Evolutionary conservation across 2,888 invertebrate species (phyloP).

Genomic region (Entomobrya multifasciata): DNA sequence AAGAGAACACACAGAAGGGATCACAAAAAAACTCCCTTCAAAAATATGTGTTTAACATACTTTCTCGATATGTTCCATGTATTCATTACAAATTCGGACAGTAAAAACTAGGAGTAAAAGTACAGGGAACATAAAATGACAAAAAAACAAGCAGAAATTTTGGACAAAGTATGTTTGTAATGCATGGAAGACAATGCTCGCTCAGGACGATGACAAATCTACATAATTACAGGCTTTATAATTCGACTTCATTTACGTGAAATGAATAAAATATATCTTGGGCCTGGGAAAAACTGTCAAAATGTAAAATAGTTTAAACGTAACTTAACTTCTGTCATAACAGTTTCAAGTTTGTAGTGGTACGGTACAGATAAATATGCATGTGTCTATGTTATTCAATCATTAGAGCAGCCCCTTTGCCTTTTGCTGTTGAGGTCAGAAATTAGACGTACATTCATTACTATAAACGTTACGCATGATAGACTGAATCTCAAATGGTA

Average conservation of each 20-base stretch:
- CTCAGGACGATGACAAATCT: conserved; percentile 56
- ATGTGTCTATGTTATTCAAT: no score
- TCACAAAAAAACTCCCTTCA: neutral
- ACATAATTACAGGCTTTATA: conserved; percentile 75
- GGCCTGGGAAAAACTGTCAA: neutral
- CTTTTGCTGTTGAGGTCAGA: no score
- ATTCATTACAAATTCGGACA: no score
- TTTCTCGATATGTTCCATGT: no score
- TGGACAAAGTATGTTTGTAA: conserved; percentile 33
- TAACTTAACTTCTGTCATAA: neutral
- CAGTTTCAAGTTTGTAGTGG: neutral
- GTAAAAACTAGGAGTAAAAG: no score
- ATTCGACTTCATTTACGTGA: conserved; percentile 47
- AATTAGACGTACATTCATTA: no score
- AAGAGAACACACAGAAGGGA: no score
- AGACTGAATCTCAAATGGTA: neutral
- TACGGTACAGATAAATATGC: no score
- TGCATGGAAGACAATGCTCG: conserved; percentile 3
- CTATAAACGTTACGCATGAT: conserved; percentile 2
- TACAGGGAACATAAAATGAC: no score
- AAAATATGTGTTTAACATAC: no score
- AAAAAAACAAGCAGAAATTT: conserved; percentile 4
- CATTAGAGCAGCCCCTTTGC: no score
- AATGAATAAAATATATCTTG: neutral
- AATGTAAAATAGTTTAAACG: neutral